These are phyloP conservation scores for Serrognathus titanus DNA, from an alignment of 2,888 invertebrate genomes.

Conservation along the genomic window DNA sequence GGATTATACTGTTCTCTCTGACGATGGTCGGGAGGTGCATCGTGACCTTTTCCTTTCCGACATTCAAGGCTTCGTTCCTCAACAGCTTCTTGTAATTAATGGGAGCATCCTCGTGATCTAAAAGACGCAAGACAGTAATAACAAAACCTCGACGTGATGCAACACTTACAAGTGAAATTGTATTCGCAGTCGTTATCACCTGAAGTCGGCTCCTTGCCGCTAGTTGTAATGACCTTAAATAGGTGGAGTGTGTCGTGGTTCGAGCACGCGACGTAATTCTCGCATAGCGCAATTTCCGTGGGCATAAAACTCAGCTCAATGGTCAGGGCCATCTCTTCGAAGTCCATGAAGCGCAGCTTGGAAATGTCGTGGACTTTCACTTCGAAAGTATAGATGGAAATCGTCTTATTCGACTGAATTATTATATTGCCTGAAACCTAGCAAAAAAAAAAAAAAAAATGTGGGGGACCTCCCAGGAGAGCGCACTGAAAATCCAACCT, in stretches of 20 bases:
- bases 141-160: background rate
- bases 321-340: constrained; percentile 63
- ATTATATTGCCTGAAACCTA: constrained; percentile 46
- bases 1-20: constrained; percentile 46
- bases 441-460: too few species aligned
- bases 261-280: constrained; percentile 65
- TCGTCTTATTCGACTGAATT: constrained; percentile 47
- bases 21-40: constrained; percentile 47
- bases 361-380: constrained; percentile 66
- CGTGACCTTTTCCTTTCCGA: constrained; percentile 39
- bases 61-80: constrained; percentile 35
- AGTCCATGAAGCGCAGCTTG: constrained; percentile 65
- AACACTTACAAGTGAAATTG: constrained; percentile 38
- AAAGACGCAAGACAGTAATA: background rate
- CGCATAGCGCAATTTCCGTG: constrained; percentile 58
- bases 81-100: constrained; percentile 43
- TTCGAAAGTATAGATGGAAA: constrained; percentile 58
- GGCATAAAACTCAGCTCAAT: constrained; percentile 64
- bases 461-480: too few species aligned
- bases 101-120: constrained; percentile 30
- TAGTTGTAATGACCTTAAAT: constrained; percentile 51
- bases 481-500: constrained; percentile 37
- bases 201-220: constrained; percentile 11
- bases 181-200: constrained; percentile 28
- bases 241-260: constrained; percentile 60